phyloP scores from a whole-genome alignment of 1,140 invertebrate genomes.

The Homalodisca vitripennis region DNA sequence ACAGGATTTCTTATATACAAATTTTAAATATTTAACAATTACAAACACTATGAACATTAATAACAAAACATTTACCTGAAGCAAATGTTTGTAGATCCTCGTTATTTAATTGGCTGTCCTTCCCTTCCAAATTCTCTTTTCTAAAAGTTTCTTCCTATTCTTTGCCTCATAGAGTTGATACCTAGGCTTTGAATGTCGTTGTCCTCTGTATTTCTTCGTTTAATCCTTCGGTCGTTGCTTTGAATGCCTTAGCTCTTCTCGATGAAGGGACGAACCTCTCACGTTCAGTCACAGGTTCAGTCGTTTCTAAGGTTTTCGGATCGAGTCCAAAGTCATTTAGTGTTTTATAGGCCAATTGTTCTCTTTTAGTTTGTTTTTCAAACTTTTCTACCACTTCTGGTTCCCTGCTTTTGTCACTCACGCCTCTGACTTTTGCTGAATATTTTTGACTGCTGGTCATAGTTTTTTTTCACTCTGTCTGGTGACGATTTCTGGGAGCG shows the following conservation, averaged over 20 bases:
- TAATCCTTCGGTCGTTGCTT: background rate
- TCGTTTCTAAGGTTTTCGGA: constrained; percentile 2
- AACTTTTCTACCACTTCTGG: too few relatives aligned
- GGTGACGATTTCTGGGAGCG: too few relatives aligned
- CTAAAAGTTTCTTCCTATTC: constrained; percentile 19
- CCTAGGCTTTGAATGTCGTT: constrained; percentile 31
- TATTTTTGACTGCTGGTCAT: too few relatives aligned
- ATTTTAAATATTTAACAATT: too few relatives aligned
- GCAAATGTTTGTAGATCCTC: too few relatives aligned
- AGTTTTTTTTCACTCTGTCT: too few relatives aligned
- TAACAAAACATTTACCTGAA: too few relatives aligned
- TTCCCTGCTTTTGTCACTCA: too few relatives aligned
- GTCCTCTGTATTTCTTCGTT: constrained; percentile 23
- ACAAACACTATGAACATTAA: too few relatives aligned
- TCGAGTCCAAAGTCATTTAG: constrained; percentile 4
- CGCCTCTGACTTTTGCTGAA: too few relatives aligned
- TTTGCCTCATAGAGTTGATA: constrained; percentile 34
- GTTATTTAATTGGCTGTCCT: too few relatives aligned
- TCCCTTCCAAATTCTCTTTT: background rate
- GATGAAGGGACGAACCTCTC: constrained; percentile 14
- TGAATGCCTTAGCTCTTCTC: constrained; percentile 5
- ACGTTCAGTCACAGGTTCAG: constrained; percentile 3
- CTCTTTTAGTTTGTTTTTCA: background rate
- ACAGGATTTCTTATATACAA: too few relatives aligned
- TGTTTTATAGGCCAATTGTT: background rate